These are phyloP conservation scores for Synergus laeviventris DNA, from an alignment of 2,888 invertebrate genomes.

Conservation along the genomic window DNA sequence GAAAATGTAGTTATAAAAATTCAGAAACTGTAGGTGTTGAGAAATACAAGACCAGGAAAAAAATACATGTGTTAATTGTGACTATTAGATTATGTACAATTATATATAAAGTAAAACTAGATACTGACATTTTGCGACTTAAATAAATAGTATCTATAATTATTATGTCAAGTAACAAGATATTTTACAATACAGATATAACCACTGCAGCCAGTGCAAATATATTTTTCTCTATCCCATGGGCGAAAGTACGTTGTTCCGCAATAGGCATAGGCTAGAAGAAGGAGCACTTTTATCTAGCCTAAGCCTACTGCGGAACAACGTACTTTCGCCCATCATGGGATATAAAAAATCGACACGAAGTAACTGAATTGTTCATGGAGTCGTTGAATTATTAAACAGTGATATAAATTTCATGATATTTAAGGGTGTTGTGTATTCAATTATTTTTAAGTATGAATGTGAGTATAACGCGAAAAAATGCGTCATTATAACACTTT, in stretches of 20 bases:
- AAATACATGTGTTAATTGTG: too few species aligned
- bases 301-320: too few species aligned
- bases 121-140: slow-evolving; percentile 6
- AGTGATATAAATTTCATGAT: neutral
- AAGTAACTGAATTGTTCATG: neutral
- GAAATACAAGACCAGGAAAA: neutral
- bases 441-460: too few species aligned
- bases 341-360: slow-evolving; percentile 11
- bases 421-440: too few species aligned
- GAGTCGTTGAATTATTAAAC: slow-evolving; percentile 2
- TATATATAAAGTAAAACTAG: neutral
- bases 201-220: slow-evolving; percentile 4
- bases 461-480: too few species aligned
- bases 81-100: slow-evolving; percentile 16
- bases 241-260: too few species aligned
- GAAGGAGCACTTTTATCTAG: too few species aligned
- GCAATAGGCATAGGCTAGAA: too few species aligned
- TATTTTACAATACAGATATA: slow-evolving; percentile 18
- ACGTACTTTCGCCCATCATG: too few species aligned
- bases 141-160: slow-evolving; percentile 15
- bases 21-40: neutral
- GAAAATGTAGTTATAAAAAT: slow-evolving; percentile 5
- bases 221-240: too few species aligned
- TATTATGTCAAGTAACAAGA: neutral
- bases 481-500: too few species aligned